A percentile compares a stretch with the other conserved stretches of the same genome.
Evolutionary conservation across 2,797 vertebrate genomes (phyloP).

Genomic region (Netta rufina): DNA sequence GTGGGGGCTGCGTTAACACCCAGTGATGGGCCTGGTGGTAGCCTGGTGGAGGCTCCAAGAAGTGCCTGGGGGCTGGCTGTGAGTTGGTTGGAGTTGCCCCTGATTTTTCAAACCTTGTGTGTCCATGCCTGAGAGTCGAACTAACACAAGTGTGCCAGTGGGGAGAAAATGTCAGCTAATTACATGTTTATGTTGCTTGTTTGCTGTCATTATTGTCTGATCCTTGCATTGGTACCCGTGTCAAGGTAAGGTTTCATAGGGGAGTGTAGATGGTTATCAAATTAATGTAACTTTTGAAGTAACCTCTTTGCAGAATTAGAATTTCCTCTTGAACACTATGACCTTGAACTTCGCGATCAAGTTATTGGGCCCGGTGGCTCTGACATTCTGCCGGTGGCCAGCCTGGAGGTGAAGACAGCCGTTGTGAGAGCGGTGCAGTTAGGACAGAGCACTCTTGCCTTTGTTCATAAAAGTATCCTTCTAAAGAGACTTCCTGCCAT

Average conservation of each 20-base stretch:
- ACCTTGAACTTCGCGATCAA: slow-evolving; percentile 51
- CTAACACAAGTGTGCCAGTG: neutral
- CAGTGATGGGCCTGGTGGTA: too few species aligned
- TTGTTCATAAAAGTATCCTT: slow-evolving; percentile 72
- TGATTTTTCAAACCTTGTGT: neutral
- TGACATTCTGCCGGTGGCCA: slow-evolving; percentile 36
- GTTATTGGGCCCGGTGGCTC: neutral
- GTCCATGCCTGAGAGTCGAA: too few species aligned
- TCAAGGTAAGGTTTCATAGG: neutral
- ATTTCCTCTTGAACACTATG: slow-evolving; percentile 71
- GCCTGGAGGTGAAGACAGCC: slow-evolving; percentile 52
- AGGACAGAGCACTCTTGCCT: slow-evolving; percentile 65
- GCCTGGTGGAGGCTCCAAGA: too few species aligned
- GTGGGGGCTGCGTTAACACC: too few species aligned
- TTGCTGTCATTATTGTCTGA: neutral
- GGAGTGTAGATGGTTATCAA: too few species aligned
- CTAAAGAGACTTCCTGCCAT: neutral
- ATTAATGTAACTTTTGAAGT: neutral
- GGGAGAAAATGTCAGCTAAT: neutral
- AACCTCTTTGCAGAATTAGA: slow-evolving; percentile 45
- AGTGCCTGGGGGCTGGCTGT: neutral
- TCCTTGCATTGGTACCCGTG: too few species aligned
- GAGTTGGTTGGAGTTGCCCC: neutral
- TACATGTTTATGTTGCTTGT: too few species aligned
- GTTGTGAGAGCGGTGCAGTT: slow-evolving; percentile 61